Base-by-base conservation (phyloP, 2,888 invertebrate genomes). In the Sinotaia quadrata region DNA sequence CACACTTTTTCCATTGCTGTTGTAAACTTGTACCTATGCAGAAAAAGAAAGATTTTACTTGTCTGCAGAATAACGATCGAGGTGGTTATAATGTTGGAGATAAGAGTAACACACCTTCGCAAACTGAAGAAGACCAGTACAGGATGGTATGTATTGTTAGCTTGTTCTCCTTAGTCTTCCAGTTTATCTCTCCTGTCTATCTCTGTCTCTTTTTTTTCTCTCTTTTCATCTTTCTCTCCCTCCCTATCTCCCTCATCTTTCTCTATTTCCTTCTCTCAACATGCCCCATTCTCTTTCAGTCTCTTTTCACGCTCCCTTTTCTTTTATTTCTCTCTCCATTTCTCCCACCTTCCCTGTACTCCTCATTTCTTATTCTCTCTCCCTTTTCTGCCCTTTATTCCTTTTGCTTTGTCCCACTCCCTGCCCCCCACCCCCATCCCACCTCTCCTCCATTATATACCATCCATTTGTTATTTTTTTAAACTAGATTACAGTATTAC, bases 51-150 rank as follows among this genome's bases (percentile, higher is more conserved):
- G 52, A 52, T 57, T 27, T 57, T 37, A 24, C 34, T 65, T 21
- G 62, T 54, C 74, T 76, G 15, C 78, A 88, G 87, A 88, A 88
- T 73, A 88, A 88, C 72, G 82, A 86, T 68, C 72, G 87, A 65
- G 88, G 88, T 34, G 88, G 88, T 5, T 88, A 88, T 67, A 88
- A 88, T 81, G 87, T 85, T 18, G 88, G 88, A 15, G 88, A 86
- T 71, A 72, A 68, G 3, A 78, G 75, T 10, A 68, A 69, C n/a
- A 31, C 71, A 27, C 62, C 81, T 15, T 76, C 83, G 27, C 78
- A 74, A 2, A 79, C 71, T 56, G 74, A 85, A 49, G 73, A 71
- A 0, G 77, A 85, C 36, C 88, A 88, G 68, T 88, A 87, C 71
- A 77, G 81, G 63, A 86, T 88, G 87, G 87, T 87, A 75, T 74